Evolutionary conservation across 2,888 invertebrate species (phyloP), one percentile per base, ranked within the genome.

Genomic region (Monoplex corrugatus): DNA sequence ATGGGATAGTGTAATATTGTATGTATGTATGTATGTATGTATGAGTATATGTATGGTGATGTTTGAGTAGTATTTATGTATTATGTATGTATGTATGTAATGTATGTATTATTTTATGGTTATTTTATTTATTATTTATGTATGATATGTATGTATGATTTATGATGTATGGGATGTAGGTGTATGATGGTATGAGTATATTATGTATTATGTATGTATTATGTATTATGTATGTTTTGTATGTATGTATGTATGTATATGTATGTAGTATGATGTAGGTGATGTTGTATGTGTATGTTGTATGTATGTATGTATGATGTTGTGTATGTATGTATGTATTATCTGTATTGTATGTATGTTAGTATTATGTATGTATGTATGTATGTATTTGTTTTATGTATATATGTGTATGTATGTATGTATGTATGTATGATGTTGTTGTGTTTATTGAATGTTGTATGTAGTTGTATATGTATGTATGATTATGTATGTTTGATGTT

Each of bases 21-120:
- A n/a, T 68, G 68, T 68, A n/a, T 68, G 68, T 68, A n/a, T 68
- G 68, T 13, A n/a, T 68, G 68, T 68, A n/a, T 68, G 68, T 68
- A n/a, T 68, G 68, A 28, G n/a, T 68, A n/a, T 68, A n/a, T 68
- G 28, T 68, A 19, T 50, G 50, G n/a, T n/a, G n/a, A n/a, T n/a
- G n/a, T n/a, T n/a, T n/a, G n/a, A n/a, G n/a, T n/a, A n/a, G n/a
- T n/a, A n/a, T n/a, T n/a, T n/a, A n/a, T n/a, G n/a, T n/a, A n/a
- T n/a, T 50, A 19, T 50, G 50, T 50, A 19, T 50, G 50, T 50
- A 19, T 50, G 50, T 50, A 19, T 50, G 50, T 50, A 19, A 19
- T 50, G 50, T 50, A 19, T 50, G 50, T 50, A 19, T 50, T 19
- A 28, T 8, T 68, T 19, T 68, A n/a, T 68, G 68, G n/a, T n/a